A percentile compares a stretch with the other conserved stretches of the same genome.
These are phyloP conservation scores for Ladona fulva DNA, from an alignment of 1,140 invertebrate genomes.

Conservation along the genomic window DNA sequence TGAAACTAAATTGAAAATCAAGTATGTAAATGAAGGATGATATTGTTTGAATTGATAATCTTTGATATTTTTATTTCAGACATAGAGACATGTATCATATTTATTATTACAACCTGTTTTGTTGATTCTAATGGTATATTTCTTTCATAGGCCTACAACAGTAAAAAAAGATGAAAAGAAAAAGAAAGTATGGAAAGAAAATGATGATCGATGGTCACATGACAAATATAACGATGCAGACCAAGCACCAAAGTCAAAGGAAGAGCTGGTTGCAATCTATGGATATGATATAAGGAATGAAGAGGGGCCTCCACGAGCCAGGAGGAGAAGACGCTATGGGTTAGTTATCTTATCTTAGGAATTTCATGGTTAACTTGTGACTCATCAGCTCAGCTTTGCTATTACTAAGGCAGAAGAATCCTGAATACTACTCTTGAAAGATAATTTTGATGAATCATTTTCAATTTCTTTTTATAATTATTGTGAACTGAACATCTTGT, in stretches of 20 bases:
- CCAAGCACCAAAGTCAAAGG: slow-evolving; percentile 76
- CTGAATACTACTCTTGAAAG: no score
- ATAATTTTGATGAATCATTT: no score
- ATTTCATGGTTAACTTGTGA: background rate
- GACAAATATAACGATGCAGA: slow-evolving; percentile 75
- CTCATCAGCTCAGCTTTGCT: no score
- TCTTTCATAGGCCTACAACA: background rate
- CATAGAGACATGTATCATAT: slow-evolving; percentile 6
- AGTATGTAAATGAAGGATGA: no score
- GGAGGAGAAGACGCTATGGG: slow-evolving; percentile 77
- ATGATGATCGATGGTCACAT: slow-evolving; percentile 76
- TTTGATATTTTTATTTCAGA: background rate
- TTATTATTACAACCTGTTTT: no score
- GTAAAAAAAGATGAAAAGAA: slow-evolving; percentile 36
- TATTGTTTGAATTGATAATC: background rate
- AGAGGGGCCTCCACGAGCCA: slow-evolving; percentile 78
- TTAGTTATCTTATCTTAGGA: slow-evolving; percentile 33
- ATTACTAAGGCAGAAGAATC: no score
- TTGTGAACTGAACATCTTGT: no score
- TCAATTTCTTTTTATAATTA: no score
- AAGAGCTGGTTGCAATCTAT: slow-evolving; percentile 80
- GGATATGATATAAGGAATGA: slow-evolving; percentile 92
- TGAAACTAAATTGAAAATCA: no score
- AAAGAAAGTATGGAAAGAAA: slow-evolving; percentile 49
- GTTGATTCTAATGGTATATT: slow-evolving; percentile 14